Conservation (phyloP, 2,113 vertebrate species). For the Nyctereutes procyonoides region DNA sequence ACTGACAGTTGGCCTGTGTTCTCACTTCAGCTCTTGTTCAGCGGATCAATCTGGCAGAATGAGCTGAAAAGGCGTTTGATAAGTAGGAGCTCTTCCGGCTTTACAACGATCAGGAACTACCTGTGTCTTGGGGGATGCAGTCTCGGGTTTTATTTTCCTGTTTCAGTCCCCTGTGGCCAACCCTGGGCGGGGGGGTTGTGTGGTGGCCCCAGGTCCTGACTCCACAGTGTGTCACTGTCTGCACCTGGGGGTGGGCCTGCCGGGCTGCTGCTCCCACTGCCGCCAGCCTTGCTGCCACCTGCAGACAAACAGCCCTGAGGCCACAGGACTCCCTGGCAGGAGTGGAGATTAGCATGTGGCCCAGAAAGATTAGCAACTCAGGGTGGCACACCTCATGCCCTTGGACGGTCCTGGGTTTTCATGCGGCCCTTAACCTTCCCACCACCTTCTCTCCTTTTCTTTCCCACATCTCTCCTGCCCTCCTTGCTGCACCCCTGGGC, state of each 20-base stretch:
- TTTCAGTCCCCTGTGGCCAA: background rate
- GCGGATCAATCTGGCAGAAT: background rate
- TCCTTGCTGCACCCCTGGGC: background rate
- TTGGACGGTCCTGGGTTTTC: background rate
- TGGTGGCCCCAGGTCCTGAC: fast-evolving
- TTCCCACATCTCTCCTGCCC: background rate
- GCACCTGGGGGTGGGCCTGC: background rate
- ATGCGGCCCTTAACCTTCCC: background rate
- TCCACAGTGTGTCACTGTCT: fast-evolving
- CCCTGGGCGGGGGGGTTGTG: background rate
- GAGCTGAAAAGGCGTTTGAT: background rate
- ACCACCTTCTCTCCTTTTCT: background rate
- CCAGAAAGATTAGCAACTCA: background rate
- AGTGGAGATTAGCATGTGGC: background rate
- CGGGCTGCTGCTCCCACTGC: background rate
- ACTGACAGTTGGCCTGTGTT: background rate
- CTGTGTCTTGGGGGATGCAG: background rate
- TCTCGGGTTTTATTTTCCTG: background rate
- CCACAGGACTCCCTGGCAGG: background rate
- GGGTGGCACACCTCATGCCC: background rate
- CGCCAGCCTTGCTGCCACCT: background rate
- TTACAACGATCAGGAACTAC: background rate
- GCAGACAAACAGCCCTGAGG: background rate
- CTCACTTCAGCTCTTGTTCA: background rate
- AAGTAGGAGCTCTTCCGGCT: background rate